Conservation (phyloP, 2,113 vertebrate genomes). For the Chionis minor region DNA sequence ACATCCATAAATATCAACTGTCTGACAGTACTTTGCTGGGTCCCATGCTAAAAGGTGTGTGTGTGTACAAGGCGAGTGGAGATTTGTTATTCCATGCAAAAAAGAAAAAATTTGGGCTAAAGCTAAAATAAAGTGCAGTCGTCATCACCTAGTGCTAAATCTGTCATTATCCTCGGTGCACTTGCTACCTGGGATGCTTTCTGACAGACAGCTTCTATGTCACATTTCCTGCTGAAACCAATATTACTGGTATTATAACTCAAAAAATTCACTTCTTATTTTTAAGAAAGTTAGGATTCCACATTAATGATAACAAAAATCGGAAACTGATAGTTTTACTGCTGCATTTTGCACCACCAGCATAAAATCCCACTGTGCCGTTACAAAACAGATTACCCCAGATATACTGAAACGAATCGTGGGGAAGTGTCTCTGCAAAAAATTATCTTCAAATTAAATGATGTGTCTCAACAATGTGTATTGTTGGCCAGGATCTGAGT, state of each 20-base stretch:
- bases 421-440: not conserved
- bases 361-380: not conserved
- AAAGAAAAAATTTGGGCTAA: not conserved
- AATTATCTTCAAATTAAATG: not conserved
- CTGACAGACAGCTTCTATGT: not conserved
- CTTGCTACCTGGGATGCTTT: not conserved
- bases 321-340: not conserved
- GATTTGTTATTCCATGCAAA: not conserved
- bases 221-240: not conserved
- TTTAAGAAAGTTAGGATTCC: not conserved
- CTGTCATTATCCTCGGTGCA: not conserved
- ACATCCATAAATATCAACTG: not conserved
- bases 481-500: not conserved
- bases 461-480: fast-evolving
- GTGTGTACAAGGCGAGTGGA: not conserved
- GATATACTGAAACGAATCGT: not conserved
- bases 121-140: not conserved
- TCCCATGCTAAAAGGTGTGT: not conserved
- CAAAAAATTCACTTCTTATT: not conserved
- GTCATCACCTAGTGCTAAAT: not conserved
- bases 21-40: not conserved
- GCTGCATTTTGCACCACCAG: not conserved
- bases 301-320: not conserved
- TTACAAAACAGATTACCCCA: not conserved
- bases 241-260: not conserved